Evolutionary conservation across 2,113 vertebrate species (phyloP).

Genomic region (Dissostichus mawsoni): DNA sequence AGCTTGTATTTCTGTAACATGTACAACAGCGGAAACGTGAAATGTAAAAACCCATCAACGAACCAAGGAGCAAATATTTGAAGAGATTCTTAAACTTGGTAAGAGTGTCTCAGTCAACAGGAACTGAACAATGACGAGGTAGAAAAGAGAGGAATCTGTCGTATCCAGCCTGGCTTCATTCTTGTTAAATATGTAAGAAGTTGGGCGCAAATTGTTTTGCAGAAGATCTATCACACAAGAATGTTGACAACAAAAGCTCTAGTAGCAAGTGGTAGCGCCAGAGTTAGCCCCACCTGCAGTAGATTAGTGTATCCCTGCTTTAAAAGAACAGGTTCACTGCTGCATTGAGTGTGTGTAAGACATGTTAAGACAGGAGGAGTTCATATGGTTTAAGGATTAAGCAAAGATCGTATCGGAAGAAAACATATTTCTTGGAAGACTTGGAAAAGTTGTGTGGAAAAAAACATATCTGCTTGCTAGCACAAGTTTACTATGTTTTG

Average conservation of each 20-base stretch:
- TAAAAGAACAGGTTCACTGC: background rate
- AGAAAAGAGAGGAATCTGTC: background rate
- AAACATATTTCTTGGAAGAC: background rate
- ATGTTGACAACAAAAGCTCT: conserved; percentile 33
- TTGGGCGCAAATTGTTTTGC: background rate
- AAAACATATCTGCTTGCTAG: background rate
- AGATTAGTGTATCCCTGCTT: background rate
- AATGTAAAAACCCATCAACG: background rate
- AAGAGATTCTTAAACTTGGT: background rate
- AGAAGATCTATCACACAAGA: background rate
- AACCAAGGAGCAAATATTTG: background rate
- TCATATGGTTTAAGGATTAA: background rate
- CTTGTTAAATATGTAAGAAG: conserved; percentile 19
- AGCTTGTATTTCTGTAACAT: background rate
- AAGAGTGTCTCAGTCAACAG: background rate
- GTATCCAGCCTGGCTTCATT: conserved; percentile 56
- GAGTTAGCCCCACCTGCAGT: background rate
- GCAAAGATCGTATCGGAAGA: background rate
- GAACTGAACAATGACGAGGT: background rate
- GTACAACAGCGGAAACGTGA: background rate
- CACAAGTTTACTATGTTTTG: background rate
- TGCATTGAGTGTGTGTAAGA: background rate
- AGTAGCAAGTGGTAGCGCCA: background rate
- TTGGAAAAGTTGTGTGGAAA: background rate
- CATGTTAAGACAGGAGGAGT: background rate